These are phyloP conservation scores for Pristionchus maxplancki DNA, from an alignment of 2,888 invertebrate species.

Conservation along the genomic window DNA sequence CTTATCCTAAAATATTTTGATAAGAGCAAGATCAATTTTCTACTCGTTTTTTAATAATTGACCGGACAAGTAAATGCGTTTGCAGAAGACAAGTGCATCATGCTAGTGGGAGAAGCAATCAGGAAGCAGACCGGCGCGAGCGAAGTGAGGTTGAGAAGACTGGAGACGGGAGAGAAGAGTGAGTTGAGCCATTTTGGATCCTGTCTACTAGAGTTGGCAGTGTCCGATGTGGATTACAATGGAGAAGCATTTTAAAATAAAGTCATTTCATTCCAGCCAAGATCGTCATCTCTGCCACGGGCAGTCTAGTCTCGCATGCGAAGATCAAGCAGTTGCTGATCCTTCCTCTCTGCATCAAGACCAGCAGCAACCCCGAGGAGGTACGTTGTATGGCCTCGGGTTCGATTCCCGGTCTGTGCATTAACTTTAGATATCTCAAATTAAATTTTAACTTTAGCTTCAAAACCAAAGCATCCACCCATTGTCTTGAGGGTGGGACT, in stretches of 20 bases:
- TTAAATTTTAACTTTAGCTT: neutral
- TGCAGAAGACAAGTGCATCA: neutral
- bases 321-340: conserved; percentile 21
- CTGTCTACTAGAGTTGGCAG: neutral
- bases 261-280: neutral
- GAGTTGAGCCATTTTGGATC: neutral
- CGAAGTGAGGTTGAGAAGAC: neutral
- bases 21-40: neutral
- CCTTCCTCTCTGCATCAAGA: conserved; percentile 17
- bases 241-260: too few relatives aligned
- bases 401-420: neutral
- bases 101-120: neutral
- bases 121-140: neutral
- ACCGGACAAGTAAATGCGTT: neutral
- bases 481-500: neutral
- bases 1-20: neutral
- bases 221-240: neutral
- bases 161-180: conserved; percentile 5
- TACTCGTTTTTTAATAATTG: neutral
- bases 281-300: conserved; percentile 14
- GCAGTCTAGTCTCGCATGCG: conserved; percentile 9
- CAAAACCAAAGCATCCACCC: neutral
- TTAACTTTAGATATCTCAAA: neutral
- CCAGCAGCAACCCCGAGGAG: neutral
- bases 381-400: neutral